These are phyloP conservation scores for Coptodon rendalli DNA, from an alignment of 2,113 vertebrate species.

Conservation along the genomic window DNA sequence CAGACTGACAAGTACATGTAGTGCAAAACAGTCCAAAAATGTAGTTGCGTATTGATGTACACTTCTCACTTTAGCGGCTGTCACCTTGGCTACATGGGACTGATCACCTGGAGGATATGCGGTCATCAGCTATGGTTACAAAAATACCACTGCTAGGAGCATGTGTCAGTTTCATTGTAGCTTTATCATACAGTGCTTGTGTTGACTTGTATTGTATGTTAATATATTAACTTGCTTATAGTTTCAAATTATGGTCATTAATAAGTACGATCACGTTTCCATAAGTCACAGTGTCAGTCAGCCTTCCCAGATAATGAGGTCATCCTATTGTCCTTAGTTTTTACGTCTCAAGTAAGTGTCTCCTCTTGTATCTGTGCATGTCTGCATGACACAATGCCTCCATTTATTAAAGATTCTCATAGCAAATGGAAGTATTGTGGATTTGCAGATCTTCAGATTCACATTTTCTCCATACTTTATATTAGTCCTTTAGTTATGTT, in stretches of 20 bases:
- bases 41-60: not conserved
- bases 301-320: not conserved
- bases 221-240: not conserved
- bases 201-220: not conserved
- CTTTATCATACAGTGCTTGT: not conserved
- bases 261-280: not conserved
- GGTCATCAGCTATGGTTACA: not conserved
- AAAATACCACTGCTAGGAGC: not conserved
- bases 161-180: fast-evolving
- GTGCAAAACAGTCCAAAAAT: not conserved
- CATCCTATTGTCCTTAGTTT: not conserved
- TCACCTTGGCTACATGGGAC: not conserved
- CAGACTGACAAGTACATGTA: not conserved
- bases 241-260: not conserved
- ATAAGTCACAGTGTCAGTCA: not conserved
- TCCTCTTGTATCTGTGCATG: not conserved
- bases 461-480: not conserved
- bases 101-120: not conserved
- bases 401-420: not conserved
- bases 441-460: not conserved
- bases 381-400: not conserved
- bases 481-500: not conserved
- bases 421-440: not conserved
- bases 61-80: not conserved
- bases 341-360: not conserved